Evolutionary conservation across 1,140 invertebrate genomes (phyloP), one percentile per base, ranked within the genome.

Genomic region (Dendroctonus valens): DNA sequence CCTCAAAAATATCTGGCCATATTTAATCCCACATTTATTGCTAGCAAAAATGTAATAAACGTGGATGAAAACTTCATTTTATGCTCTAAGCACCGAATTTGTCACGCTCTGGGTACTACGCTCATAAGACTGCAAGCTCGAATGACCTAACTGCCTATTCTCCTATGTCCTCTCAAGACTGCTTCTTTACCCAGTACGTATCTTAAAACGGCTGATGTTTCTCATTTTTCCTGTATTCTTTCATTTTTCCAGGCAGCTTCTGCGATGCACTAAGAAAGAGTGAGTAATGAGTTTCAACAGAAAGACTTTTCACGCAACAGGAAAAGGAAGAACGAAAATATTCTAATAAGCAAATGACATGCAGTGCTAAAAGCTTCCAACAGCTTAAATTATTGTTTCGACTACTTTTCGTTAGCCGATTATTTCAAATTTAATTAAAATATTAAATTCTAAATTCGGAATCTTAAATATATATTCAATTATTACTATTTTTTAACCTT

Each of bases 171-270:
- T 44, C 12, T 60, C 46, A 12, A 60, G 44, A 58, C 55, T 58
- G 14, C 55, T 39, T 55, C 39, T 41, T 58, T 58, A 26, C 26
- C 37, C 41, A 38, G 58, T 60, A 42, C 58, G 58, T 60, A 60
- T 60, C 58, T 60, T 38, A 15, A 60, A 60, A 60, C 26, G 38
- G 44, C 26, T 26, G 26, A 26, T 60, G 40, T 60, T 60, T 60
- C 50, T 60, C 58, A 60, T 60, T 60, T 60, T 60, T 44, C 44
- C 44, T 40, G 37, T 44, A 50, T 60, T 60, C 58, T 44, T 60
- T 39, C 44, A 50, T 60, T 60, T 60, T 60, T 38, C 15, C 38
- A 60, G 15, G 58, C 58, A 60, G 46, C 50, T 60, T 60, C 44
- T 39, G 26, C 38, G 58, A 60, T 60, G 58, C 58, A 60, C 14